Percentiles rank a stretch among this genome's conserved stretches.
Conservation (phyloP, 2,113 vertebrate species). For the Passer montanus region DNA sequence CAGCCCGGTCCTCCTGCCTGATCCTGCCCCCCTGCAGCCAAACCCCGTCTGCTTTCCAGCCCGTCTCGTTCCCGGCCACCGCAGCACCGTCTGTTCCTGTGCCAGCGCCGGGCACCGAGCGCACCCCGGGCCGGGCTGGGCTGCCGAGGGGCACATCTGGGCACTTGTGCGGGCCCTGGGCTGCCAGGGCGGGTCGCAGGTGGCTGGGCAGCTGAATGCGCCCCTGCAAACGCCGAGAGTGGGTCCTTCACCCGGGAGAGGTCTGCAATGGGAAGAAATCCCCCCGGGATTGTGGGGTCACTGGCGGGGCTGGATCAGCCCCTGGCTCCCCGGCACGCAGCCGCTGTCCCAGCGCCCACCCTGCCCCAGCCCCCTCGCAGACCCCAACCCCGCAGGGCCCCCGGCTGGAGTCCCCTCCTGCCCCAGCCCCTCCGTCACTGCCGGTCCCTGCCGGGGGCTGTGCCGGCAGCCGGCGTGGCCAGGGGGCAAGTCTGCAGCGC, state of each 20-base stretch:
- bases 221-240: background rate
- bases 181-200: background rate
- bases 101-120: background rate
- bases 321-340: background rate
- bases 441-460: background rate
- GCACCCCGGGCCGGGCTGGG: background rate
- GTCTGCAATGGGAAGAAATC: background rate
- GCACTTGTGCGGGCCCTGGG: background rate
- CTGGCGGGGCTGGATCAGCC: background rate
- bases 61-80: background rate
- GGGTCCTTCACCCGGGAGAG: background rate
- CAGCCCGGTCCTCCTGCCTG: background rate
- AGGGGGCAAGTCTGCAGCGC: conserved; percentile 8
- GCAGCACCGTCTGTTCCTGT: background rate
- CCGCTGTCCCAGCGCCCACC: fast-evolving
- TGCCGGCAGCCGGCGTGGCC: background rate
- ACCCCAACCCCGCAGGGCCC: background rate
- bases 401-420: background rate
- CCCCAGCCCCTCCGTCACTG: background rate
- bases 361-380: fast-evolving
- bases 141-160: background rate
- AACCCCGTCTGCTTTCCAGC: background rate
- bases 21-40: background rate
- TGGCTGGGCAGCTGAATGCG: too few relatives aligned
- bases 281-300: fast-evolving